These are phyloP conservation scores for Camptogramma bilineatum DNA, from an alignment of 2,888 invertebrate genomes.

Conservation along the genomic window DNA sequence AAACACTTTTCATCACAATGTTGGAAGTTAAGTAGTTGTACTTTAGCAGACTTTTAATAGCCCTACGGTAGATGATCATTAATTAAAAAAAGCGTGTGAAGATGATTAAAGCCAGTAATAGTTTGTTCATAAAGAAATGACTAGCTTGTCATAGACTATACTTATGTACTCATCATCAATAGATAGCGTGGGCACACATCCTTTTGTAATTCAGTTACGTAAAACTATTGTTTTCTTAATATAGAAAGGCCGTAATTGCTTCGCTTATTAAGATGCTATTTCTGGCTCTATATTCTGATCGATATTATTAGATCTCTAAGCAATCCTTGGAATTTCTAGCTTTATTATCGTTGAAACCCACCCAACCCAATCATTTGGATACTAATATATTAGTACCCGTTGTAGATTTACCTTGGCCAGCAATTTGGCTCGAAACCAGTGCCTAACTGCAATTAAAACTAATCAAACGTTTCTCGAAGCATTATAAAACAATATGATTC, in stretches of 20 bases:
- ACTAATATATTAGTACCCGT: constrained; percentile 2
- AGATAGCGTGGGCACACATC: background rate
- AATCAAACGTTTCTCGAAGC: background rate
- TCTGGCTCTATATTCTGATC: constrained; percentile 10
- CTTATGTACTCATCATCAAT: background rate
- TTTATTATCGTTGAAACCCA: constrained; percentile 21
- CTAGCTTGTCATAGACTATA: background rate
- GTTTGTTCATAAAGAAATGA: background rate
- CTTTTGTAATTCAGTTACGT: background rate
- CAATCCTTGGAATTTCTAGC: constrained; percentile 21
- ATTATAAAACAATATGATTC: too few relatives aligned
- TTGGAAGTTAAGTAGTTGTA: too few relatives aligned
- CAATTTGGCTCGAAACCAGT: constrained; percentile 1
- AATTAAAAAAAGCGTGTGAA: background rate
- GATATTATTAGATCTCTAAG: constrained; percentile 26
- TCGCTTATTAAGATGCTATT: constrained; percentile 23
- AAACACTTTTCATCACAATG: background rate
- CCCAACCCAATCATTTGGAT: constrained; percentile 7
- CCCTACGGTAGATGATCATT: too few relatives aligned
- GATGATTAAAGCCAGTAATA: background rate
- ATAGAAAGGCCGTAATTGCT: constrained; percentile 27
- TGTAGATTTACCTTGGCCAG: background rate
- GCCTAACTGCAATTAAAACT: background rate
- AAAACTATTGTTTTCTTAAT: constrained; percentile 32
- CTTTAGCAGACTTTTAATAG: too few relatives aligned